A percentile compares a stretch with the other conserved stretches of the same genome.
Conservation (phyloP, 2,113 vertebrate genomes). For the Alligator mississippiensis region DNA sequence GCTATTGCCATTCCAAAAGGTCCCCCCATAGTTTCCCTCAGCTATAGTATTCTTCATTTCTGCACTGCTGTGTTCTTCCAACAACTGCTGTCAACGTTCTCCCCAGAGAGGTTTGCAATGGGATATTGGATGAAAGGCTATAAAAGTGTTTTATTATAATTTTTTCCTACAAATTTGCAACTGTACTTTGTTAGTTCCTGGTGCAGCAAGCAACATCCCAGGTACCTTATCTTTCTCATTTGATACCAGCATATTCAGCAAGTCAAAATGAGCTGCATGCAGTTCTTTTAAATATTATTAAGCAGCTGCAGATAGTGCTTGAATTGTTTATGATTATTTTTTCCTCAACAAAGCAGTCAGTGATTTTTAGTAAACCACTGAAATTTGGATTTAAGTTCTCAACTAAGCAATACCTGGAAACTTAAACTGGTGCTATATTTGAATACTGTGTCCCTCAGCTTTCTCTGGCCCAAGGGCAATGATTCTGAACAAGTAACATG, state of each 20-base stretch:
- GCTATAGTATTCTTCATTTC: neutral
- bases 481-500: too few relatives aligned
- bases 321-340: neutral
- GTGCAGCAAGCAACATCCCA: neutral
- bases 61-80: constrained; percentile 6
- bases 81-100: neutral
- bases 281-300: constrained; percentile 61
- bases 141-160: neutral
- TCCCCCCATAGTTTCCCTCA: neutral
- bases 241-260: neutral
- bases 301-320: constrained; percentile 61
- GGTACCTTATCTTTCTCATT: neutral
- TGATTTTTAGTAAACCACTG: neutral
- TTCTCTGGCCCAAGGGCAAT: too few relatives aligned
- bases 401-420: neutral
- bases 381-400: neutral
- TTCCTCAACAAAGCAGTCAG: neutral
- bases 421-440: neutral
- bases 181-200: neutral
- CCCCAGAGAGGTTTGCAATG: neutral
- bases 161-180: neutral
- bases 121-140: neutral
- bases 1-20: neutral
- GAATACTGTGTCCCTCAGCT: too few relatives aligned
- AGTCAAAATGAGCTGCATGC: neutral